Percentiles rank a stretch among this genome's conserved stretches.
Conservation (phyloP, 2,113 vertebrate genomes). For the Phaetusa simplex region DNA sequence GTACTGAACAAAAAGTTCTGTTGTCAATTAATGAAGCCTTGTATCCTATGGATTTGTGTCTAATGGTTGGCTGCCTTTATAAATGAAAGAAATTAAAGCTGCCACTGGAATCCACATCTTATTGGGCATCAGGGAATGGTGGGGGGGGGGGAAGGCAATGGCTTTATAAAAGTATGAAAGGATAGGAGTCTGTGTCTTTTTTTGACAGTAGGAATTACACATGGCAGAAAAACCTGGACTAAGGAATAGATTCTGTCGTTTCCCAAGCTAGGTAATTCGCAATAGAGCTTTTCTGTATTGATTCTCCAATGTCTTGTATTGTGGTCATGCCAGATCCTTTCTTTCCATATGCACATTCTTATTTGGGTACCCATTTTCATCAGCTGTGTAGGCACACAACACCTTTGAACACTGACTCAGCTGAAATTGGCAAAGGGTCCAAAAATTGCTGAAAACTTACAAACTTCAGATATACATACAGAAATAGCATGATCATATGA, state of each 20-base stretch:
- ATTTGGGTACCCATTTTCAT: background rate
- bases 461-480: background rate
- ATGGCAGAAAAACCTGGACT: background rate
- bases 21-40: background rate
- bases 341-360: background rate
- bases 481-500: background rate
- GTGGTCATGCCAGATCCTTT: background rate
- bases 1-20: background rate
- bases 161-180: background rate
- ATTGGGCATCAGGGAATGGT: background rate
- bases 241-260: background rate
- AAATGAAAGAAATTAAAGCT: background rate
- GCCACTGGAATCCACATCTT: background rate
- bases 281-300: background rate
- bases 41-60: background rate
- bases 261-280: background rate
- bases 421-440: background rate
- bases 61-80: background rate
- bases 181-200: background rate
- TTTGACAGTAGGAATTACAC: background rate
- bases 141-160: accelerated
- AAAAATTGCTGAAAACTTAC: background rate
- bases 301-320: background rate
- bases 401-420: background rate
- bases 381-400: background rate